Conservation (phyloP, 2,113 vertebrate genomes). For the Crotalus horridus region DNA sequence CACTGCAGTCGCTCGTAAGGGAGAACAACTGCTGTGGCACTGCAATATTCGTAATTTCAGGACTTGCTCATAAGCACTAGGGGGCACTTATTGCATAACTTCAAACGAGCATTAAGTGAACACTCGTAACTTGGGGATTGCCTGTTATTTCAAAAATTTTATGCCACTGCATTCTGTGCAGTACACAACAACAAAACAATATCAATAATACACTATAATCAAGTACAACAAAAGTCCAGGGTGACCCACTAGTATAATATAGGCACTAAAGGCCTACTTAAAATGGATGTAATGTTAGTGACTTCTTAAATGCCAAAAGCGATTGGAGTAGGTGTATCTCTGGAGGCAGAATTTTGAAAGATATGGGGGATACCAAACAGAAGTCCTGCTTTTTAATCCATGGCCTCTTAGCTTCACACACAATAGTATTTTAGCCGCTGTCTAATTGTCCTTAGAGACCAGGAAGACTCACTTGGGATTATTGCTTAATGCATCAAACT, state of each 20-base stretch:
- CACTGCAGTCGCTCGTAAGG: no score
- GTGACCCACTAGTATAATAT: neutral
- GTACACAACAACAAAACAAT: neutral
- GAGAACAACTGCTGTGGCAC: no score
- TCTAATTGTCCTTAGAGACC: neutral
- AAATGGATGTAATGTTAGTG: neutral
- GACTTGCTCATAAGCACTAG: no score
- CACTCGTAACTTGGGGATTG: no score
- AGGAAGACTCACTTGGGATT: neutral
- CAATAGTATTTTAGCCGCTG: neutral
- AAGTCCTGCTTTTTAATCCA: neutral
- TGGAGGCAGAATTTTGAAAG: neutral
- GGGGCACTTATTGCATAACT: no score
- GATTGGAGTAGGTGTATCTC: neutral
- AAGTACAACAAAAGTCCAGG: neutral
- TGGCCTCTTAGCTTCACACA: neutral
- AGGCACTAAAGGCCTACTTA: neutral
- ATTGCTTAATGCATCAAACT: neutral
- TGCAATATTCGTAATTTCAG: no score
- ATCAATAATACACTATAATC: neutral
- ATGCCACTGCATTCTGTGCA: neutral
- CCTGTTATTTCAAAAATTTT: neutral
- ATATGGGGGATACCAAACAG: neutral
- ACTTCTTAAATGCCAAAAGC: neutral
- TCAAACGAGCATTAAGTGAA: no score